Evolutionary conservation across 2,888 invertebrate genomes (phyloP), one percentile per base, ranked within the genome.

Genomic region (Tricholauxania praeusta): DNA sequence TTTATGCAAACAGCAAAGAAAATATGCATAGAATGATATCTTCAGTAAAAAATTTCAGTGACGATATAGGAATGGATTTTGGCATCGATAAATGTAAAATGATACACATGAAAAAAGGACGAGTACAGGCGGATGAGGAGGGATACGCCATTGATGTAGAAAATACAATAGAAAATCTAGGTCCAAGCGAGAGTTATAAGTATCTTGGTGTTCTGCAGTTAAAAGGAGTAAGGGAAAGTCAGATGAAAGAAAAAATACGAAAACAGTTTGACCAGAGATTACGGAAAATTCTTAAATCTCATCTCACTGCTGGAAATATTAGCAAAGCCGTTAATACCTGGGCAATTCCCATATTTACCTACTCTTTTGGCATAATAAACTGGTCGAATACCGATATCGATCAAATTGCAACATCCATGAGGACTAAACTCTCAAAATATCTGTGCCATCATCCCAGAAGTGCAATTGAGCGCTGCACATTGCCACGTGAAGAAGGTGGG

Each of bases 81-180:
- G 64, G 64, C 7, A 32, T 64, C 12, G 64, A 64, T 8, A 64
- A 64, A n/a, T 64, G 64, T n/a, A 64, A 64, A 49, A 22, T 48
- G 6, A 32, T 32, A 64, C 47, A 49, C 39, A 14, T 64, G 1
- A 10, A 48, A 15, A 10, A 39, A n/a, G 63, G 64, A 1, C 32
- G 47, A 64, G 48, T 47, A 52, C 15, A 32, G 47, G 49, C 6
- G 12, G 48, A 12, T 8, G 39, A 12, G 1, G 48, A 64, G 47
- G 64, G 64, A 15, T 64, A 48, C 47, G 3, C 14, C 3, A 64
- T 64, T 2, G 14, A 64, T 49, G 19, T n/a, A 3, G 48, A 64
- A 15, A 15, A 64, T 8, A 15, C 19, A 64, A 62, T 62, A 12
- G 32, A 47, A 28, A 51, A 51, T n/a, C 64, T 64, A 32, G 12